These are phyloP conservation scores for Penaeus japonicus DNA, from an alignment of 1,140 invertebrate genomes.

Conservation along the genomic window DNA sequence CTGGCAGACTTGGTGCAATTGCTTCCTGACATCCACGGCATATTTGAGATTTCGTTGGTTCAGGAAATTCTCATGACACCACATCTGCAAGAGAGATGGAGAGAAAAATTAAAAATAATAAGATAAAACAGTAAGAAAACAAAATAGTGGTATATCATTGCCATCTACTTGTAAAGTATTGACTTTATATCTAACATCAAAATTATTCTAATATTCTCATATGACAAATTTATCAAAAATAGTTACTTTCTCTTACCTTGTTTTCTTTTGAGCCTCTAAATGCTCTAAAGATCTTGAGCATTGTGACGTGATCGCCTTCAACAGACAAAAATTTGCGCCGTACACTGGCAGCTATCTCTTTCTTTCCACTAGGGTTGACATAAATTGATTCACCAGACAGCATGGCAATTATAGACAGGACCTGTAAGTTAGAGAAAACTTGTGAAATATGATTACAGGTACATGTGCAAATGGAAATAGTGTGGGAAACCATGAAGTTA, in stretches of 20 bases:
- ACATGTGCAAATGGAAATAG: not conserved
- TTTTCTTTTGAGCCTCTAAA: constrained; percentile 78
- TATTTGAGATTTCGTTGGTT: constrained; percentile 86
- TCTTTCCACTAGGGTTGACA: constrained; percentile 65
- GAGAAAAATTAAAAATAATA: not conserved
- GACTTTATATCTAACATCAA: not conserved
- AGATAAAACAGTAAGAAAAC: constrained; percentile 70
- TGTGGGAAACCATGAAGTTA: not conserved
- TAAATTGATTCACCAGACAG: constrained; percentile 76
- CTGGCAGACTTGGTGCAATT: constrained; percentile 81
- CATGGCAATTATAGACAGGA: constrained; percentile 74
- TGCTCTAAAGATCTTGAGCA: constrained; percentile 87
- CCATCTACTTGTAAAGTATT: too few species aligned
- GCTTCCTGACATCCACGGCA: constrained; percentile 81
- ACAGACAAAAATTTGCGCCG: constrained; percentile 84
- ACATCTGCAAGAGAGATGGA: constrained; percentile 71
- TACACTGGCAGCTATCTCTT: constrained; percentile 72
- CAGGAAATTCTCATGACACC: constrained; percentile 91
- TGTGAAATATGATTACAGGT: not conserved
- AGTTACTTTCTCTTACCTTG: constrained; percentile 68
- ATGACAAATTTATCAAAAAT: not conserved
- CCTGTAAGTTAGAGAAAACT: constrained; percentile 69
- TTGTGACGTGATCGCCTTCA: constrained; percentile 91
- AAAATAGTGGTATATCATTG: constrained; percentile 58
- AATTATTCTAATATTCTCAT: not conserved